Base-by-base conservation (phyloP, 2,888 invertebrate genomes). In the Endomychus coccineus region DNA sequence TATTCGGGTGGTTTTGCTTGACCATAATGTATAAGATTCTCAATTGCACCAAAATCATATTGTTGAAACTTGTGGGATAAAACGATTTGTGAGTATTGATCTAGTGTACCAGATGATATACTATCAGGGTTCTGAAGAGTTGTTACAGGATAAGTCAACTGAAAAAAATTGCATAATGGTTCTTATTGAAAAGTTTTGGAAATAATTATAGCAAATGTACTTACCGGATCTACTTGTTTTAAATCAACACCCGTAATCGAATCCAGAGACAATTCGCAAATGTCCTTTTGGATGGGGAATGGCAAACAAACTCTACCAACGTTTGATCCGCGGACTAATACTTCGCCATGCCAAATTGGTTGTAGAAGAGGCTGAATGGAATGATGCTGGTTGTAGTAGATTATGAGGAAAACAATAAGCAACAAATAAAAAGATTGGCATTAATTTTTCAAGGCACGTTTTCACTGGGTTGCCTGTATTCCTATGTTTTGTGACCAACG, bases 141-240 rank as follows among this genome's bases (percentile, higher is more conserved):
- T 6, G 34, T 39, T 2, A 39, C 10, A 4, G 42, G 42, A 27
- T 34, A 39, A 2, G 40, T 40, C 9, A 37, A 22, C 37, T 37
- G 32, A 13, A 30, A 30, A 5, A 16, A 10, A 15, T 17, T n/a
- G 6, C 12, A 25, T 25, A 19, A 19, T 19, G 6, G 21, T 19
- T 19, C n/a, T 25, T 25, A 25, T 25, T 12, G 6, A 6, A 25
- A 10, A 7, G 13, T 7, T 10, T 12, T 25, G 13, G 27, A 25
- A 29, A 16, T 17, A 16, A 19, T 3, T 4, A 3, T 13, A 7
- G 4, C 1, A 21, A 21, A 19, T 28, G 17, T 7, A 36, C 36
- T 28, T 22, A 34, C 39, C 6, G 23, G 25, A 16, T 39, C 39
- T 9, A 24, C 17, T 6, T 16, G 22, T 2, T 16, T 16, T 2